Base-by-base conservation (phyloP, 2,888 invertebrate species). In the Limnephilus auricula region DNA sequence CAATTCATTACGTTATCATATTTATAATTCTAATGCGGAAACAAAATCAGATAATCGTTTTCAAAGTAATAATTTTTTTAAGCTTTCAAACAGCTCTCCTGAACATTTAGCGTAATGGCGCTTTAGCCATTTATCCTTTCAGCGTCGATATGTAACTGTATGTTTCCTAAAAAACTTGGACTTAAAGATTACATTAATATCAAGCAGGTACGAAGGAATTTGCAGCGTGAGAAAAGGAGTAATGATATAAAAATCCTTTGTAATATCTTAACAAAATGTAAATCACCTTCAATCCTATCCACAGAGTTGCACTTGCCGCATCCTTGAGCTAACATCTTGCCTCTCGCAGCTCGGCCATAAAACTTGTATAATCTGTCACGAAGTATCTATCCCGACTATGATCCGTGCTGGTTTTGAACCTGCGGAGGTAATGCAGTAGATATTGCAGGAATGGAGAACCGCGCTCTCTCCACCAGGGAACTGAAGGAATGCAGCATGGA, bases 311-410 rank as follows among this genome's bases (percentile, higher is more conserved):
- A 65, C 65, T 82, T 34, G 32, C 82, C 25, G 34, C 32, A 82
- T 32, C 82, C 31, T 37, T 18, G 34, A 18, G 18, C 82, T 32
- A 31, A 25, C 40, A 40, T n/a, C 85, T 85, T 85, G 85, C 15
- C 6, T 30, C 85, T 30, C n/a, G n/a, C n/a, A 40, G 18, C 86
- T 31, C 50, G 65, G 10, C 32, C 86, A 86, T 86, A 86, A 86
- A 86, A n/a, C 86, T 86, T 37, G 79, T 45, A 86, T 86, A 90
- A 90, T 90, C 90, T 90, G 90, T 85, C 90, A 90, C 90, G 90
- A 90, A 65, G 78, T 86, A 90, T 90, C 90, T 84, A 85, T 32
- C 65, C 85, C n/a, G 85, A 85, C 86, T 86, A 65, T 86, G 86
- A 86, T 86, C 86, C 86, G 32, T 18, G 86, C 65, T 18, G 86